A percentile compares a stretch with the other conserved stretches of the same genome.
phyloP scores from a whole-genome alignment of 1,140 invertebrate species.

The Conopomorpha cramerella region DNA sequence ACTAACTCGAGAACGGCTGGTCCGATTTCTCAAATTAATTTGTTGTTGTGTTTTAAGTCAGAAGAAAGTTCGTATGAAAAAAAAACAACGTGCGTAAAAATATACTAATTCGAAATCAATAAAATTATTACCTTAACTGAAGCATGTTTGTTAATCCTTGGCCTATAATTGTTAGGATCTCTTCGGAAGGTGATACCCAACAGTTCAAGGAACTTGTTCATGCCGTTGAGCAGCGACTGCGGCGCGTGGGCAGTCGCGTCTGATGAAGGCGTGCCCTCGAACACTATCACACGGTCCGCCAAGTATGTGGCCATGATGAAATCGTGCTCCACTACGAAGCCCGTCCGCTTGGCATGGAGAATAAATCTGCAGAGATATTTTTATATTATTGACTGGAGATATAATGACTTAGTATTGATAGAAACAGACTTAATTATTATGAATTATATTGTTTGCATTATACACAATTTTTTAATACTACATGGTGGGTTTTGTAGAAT shows the following conservation, averaged over 20 bases:
- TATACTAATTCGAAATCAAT: no score
- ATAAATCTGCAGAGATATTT: slow-evolving; percentile 87
- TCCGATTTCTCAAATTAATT: no score
- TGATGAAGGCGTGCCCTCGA: slow-evolving; percentile 92
- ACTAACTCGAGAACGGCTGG: no score
- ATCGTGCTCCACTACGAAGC: slow-evolving; percentile 99
- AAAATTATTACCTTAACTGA: slow-evolving; percentile 95
- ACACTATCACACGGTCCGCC: slow-evolving; percentile 98
- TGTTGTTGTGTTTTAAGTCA: no score
- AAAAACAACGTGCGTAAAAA: no score
- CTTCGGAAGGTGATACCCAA: slow-evolving; percentile 97
- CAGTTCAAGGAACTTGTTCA: slow-evolving; percentile 98
- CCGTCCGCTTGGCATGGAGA: slow-evolving; percentile 98
- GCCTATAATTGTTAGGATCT: slow-evolving; percentile 98
- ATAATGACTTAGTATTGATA: no score
- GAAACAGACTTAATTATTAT: no score
- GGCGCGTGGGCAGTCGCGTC: slow-evolving; percentile 88
- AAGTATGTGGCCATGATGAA: slow-evolving; percentile 99
- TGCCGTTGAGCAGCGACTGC: slow-evolving; percentile 93
- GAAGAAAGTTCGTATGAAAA: no score
- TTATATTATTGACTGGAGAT: no score
- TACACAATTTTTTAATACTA: no score
- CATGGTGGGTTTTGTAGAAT: no score
- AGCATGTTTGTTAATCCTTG: slow-evolving; percentile 95
- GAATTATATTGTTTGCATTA: no score